Evolutionary conservation across 2,797 vertebrate genomes (phyloP).

Genomic region (Poeciliopsis gracilis): DNA sequence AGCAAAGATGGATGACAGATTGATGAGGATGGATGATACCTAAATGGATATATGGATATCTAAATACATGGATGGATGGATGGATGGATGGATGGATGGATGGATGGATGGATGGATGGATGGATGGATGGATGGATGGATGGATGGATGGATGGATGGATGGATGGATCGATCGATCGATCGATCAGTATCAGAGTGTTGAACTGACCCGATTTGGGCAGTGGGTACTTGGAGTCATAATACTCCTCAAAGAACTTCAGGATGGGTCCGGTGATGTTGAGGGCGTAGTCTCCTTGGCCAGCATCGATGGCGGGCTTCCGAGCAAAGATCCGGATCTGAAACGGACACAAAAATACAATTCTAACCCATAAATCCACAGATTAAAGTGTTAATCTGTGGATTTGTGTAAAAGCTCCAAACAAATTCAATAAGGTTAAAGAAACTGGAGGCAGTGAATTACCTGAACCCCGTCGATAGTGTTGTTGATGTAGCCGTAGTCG

Average conservation of each 20-base stretch:
- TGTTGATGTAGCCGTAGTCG: constrained; percentile 26
- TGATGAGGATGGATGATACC: no score
- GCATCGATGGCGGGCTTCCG: constrained; percentile 78
- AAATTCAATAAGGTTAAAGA: neutral
- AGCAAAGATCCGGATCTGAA: constrained; percentile 91
- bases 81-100: no score
- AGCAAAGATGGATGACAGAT: no score
- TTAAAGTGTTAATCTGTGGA: no score
- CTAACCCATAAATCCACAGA: neutral
- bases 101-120: no score
- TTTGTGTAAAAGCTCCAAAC: neutral
- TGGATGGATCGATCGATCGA: no score
- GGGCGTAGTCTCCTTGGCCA: constrained; percentile 82
- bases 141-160: neutral
- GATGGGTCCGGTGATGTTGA: constrained; percentile 82
- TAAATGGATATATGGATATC: no score
- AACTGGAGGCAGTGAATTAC: constrained; percentile 64
- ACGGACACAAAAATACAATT: constrained; percentile 10
- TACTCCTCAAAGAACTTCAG: constrained; percentile 85
- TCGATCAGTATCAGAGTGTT: neutral
- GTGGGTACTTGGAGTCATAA: constrained; percentile 83
- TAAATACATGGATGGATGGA: no score
- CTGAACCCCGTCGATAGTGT: fast-evolving
- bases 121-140: neutral
- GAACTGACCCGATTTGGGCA: constrained; percentile 88